These are phyloP conservation scores for Drosophila ambigua DNA, from an alignment of 1,140 invertebrate genomes.

Conservation along the genomic window DNA sequence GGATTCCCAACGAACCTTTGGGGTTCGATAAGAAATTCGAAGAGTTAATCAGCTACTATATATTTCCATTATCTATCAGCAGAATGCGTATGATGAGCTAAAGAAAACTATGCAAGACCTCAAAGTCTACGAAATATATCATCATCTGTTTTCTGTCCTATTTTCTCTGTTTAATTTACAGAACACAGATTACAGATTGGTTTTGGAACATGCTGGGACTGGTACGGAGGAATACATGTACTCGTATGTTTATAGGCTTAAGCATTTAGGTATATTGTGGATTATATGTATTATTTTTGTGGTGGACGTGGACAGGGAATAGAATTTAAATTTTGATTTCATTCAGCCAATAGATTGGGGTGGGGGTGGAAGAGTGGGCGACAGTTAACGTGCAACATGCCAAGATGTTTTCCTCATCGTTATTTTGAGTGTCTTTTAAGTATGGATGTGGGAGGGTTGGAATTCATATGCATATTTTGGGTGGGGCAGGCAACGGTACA, in stretches of 20 bases:
- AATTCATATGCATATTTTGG: slow-evolving; percentile 22
- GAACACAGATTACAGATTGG: not conserved
- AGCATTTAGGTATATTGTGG: slow-evolving; percentile 21
- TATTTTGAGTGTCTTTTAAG: too few relatives aligned
- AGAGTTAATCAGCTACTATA: too few relatives aligned
- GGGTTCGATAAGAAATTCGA: too few relatives aligned
- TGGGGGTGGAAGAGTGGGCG: slow-evolving; percentile 47
- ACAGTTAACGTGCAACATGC: slow-evolving; percentile 78
- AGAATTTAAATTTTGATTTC: slow-evolving; percentile 27
- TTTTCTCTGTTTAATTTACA: too few relatives aligned
- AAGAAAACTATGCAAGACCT: too few relatives aligned
- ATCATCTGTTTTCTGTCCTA: too few relatives aligned
- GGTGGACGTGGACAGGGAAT: not conserved
- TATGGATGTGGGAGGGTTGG: slow-evolving; percentile 2
- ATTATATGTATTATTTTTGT: slow-evolving; percentile 16
- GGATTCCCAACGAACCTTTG: too few relatives aligned
- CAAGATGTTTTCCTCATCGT: slow-evolving; percentile 23
- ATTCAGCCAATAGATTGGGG: slow-evolving; percentile 51
- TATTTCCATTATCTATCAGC: too few relatives aligned
- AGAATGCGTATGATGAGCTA: too few relatives aligned
- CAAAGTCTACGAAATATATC: too few relatives aligned
- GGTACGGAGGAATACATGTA: not conserved
- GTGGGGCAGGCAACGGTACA: slow-evolving; percentile 40
- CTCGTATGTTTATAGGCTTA: slow-evolving; percentile 2
- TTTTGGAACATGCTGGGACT: not conserved